Base-by-base conservation (phyloP, 2,113 vertebrate species). In the Asarcornis scutulata region DNA sequence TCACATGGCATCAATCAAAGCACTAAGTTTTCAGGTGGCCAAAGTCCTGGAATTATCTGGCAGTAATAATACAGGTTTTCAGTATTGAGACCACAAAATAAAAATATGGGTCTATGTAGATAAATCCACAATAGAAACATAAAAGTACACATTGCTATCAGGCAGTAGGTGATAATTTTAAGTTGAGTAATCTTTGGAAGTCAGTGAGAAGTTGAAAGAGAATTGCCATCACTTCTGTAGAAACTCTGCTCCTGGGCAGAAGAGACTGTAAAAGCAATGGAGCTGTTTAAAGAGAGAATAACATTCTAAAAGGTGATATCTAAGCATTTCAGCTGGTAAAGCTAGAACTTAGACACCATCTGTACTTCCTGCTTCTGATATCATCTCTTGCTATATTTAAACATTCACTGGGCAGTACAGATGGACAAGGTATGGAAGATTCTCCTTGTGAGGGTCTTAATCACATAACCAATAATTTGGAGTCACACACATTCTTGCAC, bases 401-500 rank as follows among this genome's bases (percentile, higher is more conserved):
- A 6, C 25, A 11, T 52, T 79, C 25, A 23, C 11, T 72, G 32
- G 0, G 2, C 6, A 4, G 13, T 62, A 23, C 21, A 56, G n/a
- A 73, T 4, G 72, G 36, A 82, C 5, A 7, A 11, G 21, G 34
- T 23, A 46, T 25, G 56, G 85, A 63, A 72, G 21, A 50, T 31
- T 38, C 11, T 69, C 20, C 11, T 11, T 78, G 15, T 59, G 52
- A 85, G 23, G 4, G 8, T 59, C 23, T 55, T 72, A 63, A n/a
- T 2, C 23, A n/a, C 13, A 17, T 53, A 23, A 9, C n/a, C 31
- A 52, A 23, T 52, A 52, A 13, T 50, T 23, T 11, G 8, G 6
- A 75, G 21, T 50, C 17, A 27, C 36, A 46, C 0, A 0, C 17
- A 6, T 3, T 38, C 26, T 64, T n/a, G 32, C 15, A 13, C 6